Percentiles rank a stretch among this genome's conserved stretches.
phyloP scores from a whole-genome alignment of 2,888 invertebrate genomes.

The Bellardia pandia region DNA sequence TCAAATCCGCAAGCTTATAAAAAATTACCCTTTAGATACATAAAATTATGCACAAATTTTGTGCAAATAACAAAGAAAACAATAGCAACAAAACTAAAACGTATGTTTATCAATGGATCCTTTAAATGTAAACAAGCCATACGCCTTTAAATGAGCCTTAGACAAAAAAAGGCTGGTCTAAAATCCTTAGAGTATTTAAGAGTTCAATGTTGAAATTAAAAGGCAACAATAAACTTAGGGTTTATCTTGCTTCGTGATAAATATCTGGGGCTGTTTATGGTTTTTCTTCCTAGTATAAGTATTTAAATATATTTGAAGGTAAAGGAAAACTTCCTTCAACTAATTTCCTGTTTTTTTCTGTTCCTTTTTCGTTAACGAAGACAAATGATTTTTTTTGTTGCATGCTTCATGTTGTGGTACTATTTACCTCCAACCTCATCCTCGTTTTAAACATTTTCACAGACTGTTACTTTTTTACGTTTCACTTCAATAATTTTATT shows the following conservation, averaged over 20 bases:
- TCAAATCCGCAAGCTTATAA: too few species aligned
- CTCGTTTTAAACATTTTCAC: slow-evolving; percentile 10
- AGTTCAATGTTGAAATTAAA: slow-evolving; percentile 2
- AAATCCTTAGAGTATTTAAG: slow-evolving; percentile 28
- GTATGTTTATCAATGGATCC: background rate
- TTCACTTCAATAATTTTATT: slow-evolving; percentile 12
- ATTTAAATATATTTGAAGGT: slow-evolving; percentile 5
- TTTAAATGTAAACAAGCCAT: background rate
- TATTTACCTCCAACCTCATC: background rate
- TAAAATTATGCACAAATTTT: background rate
- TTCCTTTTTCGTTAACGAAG: slow-evolving; percentile 41
- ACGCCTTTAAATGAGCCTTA: background rate
- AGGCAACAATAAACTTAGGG: background rate
- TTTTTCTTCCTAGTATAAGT: background rate
- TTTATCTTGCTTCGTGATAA: slow-evolving; percentile 8
- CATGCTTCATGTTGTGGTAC: slow-evolving; percentile 31
- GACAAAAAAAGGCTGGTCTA: background rate
- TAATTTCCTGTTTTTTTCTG: slow-evolving; percentile 15
- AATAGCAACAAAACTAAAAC: slow-evolving; percentile 6
- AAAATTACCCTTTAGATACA: too few species aligned
- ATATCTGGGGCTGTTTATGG: slow-evolving; percentile 6
- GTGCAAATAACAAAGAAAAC: background rate
- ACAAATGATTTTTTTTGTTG: slow-evolving; percentile 55
- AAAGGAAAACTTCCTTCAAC: slow-evolving; percentile 26
- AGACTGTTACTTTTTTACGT: slow-evolving; percentile 15